Percentiles rank a stretch among this genome's conserved stretches.
Conservation (phyloP, 1,140 invertebrate genomes). For the Drosophila rhopaloa region DNA sequence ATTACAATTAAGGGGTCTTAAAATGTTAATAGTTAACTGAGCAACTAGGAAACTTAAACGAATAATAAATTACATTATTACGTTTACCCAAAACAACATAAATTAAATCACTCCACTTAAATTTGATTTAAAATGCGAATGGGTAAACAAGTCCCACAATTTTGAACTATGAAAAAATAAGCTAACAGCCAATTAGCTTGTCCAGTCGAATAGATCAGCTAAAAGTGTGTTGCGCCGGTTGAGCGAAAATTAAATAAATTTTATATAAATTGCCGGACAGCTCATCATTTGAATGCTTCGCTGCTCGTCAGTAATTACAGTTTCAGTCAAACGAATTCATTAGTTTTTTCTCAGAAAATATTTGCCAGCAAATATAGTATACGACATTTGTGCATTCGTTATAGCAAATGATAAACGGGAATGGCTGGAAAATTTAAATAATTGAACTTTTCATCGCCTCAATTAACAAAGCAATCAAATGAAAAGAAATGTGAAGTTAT, state of each 20-base stretch:
- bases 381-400: background rate
- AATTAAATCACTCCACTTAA: background rate
- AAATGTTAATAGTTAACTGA: too few relatives aligned
- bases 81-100: background rate
- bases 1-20: background rate
- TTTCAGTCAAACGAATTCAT: slow-evolving; percentile 60
- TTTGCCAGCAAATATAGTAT: slow-evolving; percentile 2
- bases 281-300: slow-evolving; percentile 32
- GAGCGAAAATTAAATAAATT: slow-evolving; percentile 30
- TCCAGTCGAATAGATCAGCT: slow-evolving; percentile 29
- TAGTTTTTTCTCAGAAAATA: slow-evolving; percentile 35
- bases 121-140: slow-evolving; percentile 1
- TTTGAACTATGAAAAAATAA: slow-evolving; percentile 10
- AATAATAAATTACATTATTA: background rate
- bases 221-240: background rate
- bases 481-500: slow-evolving; percentile 8
- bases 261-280: slow-evolving; percentile 40
- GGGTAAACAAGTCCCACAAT: background rate
- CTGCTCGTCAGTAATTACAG: slow-evolving; percentile 52
- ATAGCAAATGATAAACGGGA: background rate
- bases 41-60: too few relatives aligned
- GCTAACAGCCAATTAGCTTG: slow-evolving; percentile 19
- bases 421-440: slow-evolving; percentile 28
- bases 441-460: slow-evolving; percentile 35
- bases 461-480: slow-evolving; percentile 43